Evolutionary conservation across 2,797 vertebrate species (phyloP).

Genomic region (Xenentodon cancila): DNA sequence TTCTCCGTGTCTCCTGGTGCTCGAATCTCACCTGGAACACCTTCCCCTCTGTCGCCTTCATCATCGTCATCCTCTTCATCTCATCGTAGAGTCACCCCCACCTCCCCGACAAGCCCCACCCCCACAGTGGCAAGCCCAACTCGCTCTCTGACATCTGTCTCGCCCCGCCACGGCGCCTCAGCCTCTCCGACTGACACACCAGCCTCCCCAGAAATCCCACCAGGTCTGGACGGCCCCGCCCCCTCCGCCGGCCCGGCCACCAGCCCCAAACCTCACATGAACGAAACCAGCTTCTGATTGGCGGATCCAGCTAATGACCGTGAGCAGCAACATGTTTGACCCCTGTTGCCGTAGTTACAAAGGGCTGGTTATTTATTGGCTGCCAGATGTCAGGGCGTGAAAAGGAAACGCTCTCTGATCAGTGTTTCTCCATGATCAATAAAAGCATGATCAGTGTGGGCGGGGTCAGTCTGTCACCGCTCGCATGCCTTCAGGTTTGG

Average conservation of each 20-base stretch:
- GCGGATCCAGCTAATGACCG: neutral
- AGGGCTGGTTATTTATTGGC: too few species aligned
- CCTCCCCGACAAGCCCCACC: constrained; percentile 49
- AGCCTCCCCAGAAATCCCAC: constrained; percentile 31
- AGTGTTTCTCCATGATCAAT: too few species aligned
- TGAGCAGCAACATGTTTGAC: neutral
- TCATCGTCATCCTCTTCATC: constrained; percentile 5
- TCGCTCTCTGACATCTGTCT: constrained; percentile 45
- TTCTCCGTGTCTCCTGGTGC: constrained; percentile 53
- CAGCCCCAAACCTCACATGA: constrained; percentile 84
- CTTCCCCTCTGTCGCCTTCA: constrained; percentile 14
- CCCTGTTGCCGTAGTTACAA: neutral
- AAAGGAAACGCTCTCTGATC: too few species aligned
- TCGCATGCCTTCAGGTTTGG: too few species aligned
- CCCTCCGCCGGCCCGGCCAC: constrained; percentile 24
- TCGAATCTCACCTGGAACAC: constrained; percentile 19
- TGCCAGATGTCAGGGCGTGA: too few species aligned
- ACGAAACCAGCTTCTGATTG: constrained; percentile 90
- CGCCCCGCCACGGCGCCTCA: constrained; percentile 18
- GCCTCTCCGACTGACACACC: constrained; percentile 42
- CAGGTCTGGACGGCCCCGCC: constrained; percentile 13
- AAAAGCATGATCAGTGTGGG: too few species aligned
- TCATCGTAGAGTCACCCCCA: constrained; percentile 30
- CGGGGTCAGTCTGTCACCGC: too few species aligned
- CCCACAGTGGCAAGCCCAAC: constrained; percentile 28